Percentiles rank a stretch among this genome's conserved stretches.
phyloP scores from a whole-genome alignment of 2,113 vertebrate species.

The Pygoscelis adeliae region DNA sequence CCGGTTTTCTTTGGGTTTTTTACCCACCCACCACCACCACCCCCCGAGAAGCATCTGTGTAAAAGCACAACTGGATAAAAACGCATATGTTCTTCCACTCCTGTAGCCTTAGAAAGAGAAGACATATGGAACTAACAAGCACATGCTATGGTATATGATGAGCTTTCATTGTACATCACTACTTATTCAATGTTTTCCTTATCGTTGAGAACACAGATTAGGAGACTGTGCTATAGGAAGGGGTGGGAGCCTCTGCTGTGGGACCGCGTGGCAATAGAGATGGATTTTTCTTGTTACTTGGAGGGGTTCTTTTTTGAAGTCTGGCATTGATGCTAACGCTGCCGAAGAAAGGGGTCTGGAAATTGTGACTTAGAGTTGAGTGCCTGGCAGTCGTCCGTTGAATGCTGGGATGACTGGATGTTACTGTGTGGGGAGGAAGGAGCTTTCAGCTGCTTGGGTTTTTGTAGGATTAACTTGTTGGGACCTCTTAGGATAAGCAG shows the following conservation, averaged over 20 bases:
- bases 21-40: neutral
- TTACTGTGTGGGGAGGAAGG: neutral
- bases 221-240: neutral
- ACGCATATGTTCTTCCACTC: neutral
- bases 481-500: neutral
- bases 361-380: neutral
- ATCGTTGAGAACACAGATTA: neutral
- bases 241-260: neutral
- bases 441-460: neutral
- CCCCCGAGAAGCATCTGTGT: neutral
- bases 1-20: neutral
- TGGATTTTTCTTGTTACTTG: neutral
- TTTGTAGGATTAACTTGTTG: neutral
- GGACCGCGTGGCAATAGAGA: neutral
- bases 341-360: neutral
- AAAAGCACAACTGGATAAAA: slow-evolving; percentile 6
- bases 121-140: neutral
- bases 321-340: neutral
- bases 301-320: neutral
- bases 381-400: neutral
- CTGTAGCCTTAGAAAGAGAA: neutral
- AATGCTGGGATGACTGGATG: neutral
- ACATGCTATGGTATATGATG: neutral
- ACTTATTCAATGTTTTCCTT: neutral
- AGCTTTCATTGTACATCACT: neutral